Percentiles rank a stretch among this genome's conserved stretches.
phyloP scores from a whole-genome alignment of 2,888 invertebrate species.

The Rosalia funebris region DNA sequence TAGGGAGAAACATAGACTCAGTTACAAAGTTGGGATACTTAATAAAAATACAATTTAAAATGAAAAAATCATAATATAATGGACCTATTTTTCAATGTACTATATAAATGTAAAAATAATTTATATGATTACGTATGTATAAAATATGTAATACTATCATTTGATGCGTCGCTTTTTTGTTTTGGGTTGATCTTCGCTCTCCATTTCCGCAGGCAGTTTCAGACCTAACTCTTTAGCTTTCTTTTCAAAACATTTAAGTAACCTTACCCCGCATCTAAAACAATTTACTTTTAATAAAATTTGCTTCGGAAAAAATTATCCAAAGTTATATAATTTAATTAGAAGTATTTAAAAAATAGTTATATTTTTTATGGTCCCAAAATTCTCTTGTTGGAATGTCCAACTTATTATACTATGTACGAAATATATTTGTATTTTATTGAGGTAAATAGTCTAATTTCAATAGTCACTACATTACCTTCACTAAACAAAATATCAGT shows the following conservation, averaged over 20 bases:
- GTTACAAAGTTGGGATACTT: constrained; percentile 29
- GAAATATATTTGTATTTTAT: no score
- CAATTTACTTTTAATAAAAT: constrained; percentile 27
- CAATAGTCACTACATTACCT: no score
- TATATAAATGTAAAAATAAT: constrained; percentile 35
- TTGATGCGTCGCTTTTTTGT: constrained; percentile 42
- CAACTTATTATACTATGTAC: no score
- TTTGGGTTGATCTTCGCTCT: constrained; percentile 51
- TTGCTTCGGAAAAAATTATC: no score
- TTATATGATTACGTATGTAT: constrained; percentile 28
- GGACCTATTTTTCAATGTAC: constrained; percentile 25
- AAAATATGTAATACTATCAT: constrained; percentile 35
- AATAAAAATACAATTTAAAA: constrained; percentile 35
- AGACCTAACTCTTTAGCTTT: constrained; percentile 76
- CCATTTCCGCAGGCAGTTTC: constrained; percentile 60
- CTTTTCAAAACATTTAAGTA: constrained; percentile 78
- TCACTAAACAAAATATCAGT: no score
- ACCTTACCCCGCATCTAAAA: constrained; percentile 77
- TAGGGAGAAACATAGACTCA: constrained; percentile 32
- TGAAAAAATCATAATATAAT: constrained; percentile 27
- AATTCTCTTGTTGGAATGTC: no score
- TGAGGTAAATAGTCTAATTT: no score
- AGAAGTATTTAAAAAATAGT: no score
- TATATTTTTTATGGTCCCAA: no score
- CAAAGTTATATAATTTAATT: no score